These are phyloP conservation scores for Heloderma charlesbogerti DNA, from an alignment of 2,113 vertebrate genomes.

Conservation along the genomic window DNA sequence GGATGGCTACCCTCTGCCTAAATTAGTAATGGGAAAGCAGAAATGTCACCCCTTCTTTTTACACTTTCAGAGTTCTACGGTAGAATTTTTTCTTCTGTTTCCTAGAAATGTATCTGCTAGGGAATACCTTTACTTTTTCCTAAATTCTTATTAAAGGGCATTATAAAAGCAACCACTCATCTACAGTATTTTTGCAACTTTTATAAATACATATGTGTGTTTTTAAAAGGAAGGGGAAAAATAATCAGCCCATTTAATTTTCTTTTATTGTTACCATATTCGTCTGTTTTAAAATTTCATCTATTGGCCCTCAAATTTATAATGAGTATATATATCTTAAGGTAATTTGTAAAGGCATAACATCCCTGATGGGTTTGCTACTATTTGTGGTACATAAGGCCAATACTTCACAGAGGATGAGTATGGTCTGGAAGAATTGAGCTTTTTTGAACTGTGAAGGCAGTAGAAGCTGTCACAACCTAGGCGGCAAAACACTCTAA, in stretches of 20 bases:
- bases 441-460: background rate
- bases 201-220: background rate
- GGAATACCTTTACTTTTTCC: background rate
- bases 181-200: background rate
- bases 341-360: background rate
- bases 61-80: background rate
- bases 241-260: background rate
- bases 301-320: background rate
- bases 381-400: background rate
- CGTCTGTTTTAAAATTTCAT: background rate
- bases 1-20: slow-evolving; percentile 71
- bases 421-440: background rate
- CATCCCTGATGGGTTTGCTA: background rate
- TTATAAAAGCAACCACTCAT: background rate
- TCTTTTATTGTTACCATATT: too few species aligned
- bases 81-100: background rate
- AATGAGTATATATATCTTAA: too few species aligned
- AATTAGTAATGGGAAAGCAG: slow-evolving; percentile 73
- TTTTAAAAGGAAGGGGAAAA: too few species aligned
- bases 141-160: background rate
- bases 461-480: background rate
- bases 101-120: background rate
- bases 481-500: background rate
- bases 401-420: background rate
- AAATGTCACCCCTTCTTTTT: slow-evolving; percentile 59